Conservation (phyloP, 2,888 invertebrate genomes). For the Stramonita haemastoma region DNA sequence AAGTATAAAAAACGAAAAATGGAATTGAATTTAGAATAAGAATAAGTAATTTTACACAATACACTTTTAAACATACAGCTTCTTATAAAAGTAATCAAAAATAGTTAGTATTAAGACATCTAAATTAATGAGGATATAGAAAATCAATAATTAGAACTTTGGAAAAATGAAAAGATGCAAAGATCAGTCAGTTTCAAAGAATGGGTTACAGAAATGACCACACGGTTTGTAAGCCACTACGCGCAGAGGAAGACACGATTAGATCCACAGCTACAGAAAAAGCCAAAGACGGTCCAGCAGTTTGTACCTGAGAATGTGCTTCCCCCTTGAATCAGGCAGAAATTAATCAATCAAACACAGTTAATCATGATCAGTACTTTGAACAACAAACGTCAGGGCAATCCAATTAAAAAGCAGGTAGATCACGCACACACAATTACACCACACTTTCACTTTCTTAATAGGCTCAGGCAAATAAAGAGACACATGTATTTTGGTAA, state of each 20-base stretch:
- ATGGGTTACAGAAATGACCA: background rate
- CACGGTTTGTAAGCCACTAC: background rate
- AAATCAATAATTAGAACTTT: background rate
- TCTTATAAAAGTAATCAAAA: background rate
- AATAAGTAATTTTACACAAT: background rate
- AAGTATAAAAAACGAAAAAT: background rate
- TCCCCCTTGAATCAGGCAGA: slow-evolving; percentile 34
- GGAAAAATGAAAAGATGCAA: background rate
- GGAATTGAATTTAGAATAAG: background rate
- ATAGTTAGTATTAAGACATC: too few relatives aligned
- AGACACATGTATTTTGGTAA: background rate
- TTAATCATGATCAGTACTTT: background rate
- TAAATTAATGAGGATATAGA: too few relatives aligned
- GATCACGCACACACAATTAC: background rate
- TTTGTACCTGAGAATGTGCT: slow-evolving; percentile 30
- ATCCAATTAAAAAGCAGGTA: background rate
- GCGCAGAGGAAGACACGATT: background rate
- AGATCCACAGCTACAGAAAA: background rate
- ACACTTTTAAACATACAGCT: background rate
- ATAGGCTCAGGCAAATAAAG: background rate
- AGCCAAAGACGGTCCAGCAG: background rate
- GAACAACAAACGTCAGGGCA: background rate
- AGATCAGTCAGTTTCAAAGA: background rate
- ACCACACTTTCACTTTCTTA: background rate
- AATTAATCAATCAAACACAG: slow-evolving; percentile 23